Evolutionary conservation across 2,797 vertebrate species (phyloP).

Genomic region (Syngnathus rostellatus): DNA sequence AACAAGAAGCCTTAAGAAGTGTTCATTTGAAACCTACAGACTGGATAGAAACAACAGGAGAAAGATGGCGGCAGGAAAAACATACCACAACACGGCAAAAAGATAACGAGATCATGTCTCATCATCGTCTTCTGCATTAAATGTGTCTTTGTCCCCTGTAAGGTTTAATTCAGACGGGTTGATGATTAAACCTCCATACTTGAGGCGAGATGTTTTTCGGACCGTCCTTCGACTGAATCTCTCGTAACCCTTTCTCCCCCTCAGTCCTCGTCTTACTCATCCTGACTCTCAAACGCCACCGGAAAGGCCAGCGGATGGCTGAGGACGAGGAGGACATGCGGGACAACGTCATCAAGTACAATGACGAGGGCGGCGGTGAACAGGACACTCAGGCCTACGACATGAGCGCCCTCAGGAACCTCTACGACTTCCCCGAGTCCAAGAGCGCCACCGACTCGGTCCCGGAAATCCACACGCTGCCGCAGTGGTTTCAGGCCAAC

Average conservation of each 20-base stretch:
- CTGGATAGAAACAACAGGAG: too few species aligned
- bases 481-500: constrained; percentile 79
- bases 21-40: too few species aligned
- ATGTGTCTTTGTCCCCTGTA: neutral
- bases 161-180: neutral
- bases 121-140: neutral
- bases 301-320: constrained; percentile 85
- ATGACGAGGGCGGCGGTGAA: constrained; percentile 95
- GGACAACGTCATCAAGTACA: constrained; percentile 99
- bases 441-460: constrained; percentile 71
- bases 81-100: too few species aligned
- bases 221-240: neutral
- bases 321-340: constrained; percentile 99
- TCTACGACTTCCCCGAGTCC: constrained; percentile 91
- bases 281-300: constrained; percentile 89
- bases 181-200: neutral
- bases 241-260: neutral
- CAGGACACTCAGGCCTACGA: constrained; percentile 99
- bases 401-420: constrained; percentile 94
- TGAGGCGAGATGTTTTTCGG: neutral
- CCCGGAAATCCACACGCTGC: constrained; percentile 76
- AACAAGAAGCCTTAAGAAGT: too few species aligned
- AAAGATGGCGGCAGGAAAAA: too few species aligned
- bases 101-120: too few species aligned
- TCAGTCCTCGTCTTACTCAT: constrained; percentile 92